Evolutionary conservation across 1,140 invertebrate genomes (phyloP), one percentile per base, ranked within the genome.

Genomic region (Lepidostoma basale): DNA sequence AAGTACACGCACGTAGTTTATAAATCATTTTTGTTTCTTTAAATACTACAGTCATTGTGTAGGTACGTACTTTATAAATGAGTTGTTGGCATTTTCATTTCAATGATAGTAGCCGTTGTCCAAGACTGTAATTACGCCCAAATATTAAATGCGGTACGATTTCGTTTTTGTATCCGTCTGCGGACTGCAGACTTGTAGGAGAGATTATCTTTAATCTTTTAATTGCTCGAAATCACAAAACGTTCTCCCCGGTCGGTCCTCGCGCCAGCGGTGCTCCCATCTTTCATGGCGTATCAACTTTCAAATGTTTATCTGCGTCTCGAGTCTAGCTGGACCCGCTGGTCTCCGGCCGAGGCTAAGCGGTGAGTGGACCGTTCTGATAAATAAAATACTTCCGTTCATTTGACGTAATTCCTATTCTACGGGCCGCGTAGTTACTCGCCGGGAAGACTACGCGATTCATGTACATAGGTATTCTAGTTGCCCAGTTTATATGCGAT

Each of bases 341-440:
- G n/a, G n/a, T n/a, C 49, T 33, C 25, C n/a, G 28, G 10, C 23
- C 25, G n/a, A n/a, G n/a, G n/a, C n/a, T n/a, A n/a, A n/a, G n/a
- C n/a, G n/a, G n/a, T n/a, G 23, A 28, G 22, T 30, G 49, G 26
- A 56, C 14, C 52, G 14, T 28, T 33, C 52, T 5, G 28, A 56
- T 56, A 56, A 56, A 56, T 56, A 52, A 52, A 52, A 52, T 25
- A 52, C 47, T 52, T 52, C 47, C 47, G 47, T 16, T 28, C 22
- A 16, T 16, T 28, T 22, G 47, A 26, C 44, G 23, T 22, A 23
- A 10, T 22, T 47, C 20, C 14, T 20, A 20, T 10, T 45, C 42
- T 20, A 9, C 42, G n/a, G n/a, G n/a, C n/a, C n/a, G n/a, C n/a
- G n/a, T n/a, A n/a, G n/a, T n/a, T n/a, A n/a, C n/a, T n/a, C n/a